Conservation (phyloP, 2,797 vertebrate genomes). For the Gymnoscopelus microlampas region DNA sequence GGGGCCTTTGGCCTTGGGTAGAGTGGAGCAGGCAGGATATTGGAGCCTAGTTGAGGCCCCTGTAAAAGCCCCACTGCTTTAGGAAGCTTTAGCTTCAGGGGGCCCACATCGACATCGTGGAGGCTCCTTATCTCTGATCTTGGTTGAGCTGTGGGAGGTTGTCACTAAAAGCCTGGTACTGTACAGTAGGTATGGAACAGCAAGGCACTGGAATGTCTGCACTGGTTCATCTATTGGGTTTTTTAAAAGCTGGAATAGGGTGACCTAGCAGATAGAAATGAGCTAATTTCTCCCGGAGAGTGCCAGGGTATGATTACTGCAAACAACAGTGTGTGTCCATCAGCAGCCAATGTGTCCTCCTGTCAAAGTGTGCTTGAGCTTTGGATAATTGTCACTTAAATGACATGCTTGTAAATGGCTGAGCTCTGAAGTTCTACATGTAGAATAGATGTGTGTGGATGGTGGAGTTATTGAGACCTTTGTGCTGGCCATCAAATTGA, state of each 20-base stretch:
- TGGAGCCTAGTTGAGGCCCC: slow-evolving; percentile 64
- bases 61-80: slow-evolving; percentile 61
- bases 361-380: too few species aligned
- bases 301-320: too few species aligned
- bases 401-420: too few species aligned
- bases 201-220: slow-evolving; percentile 1
- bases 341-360: too few species aligned
- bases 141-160: slow-evolving; percentile 36
- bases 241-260: too few species aligned
- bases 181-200: slow-evolving; percentile 30
- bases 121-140: slow-evolving; percentile 59
- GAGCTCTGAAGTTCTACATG: too few species aligned
- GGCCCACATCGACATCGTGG: slow-evolving; percentile 42
- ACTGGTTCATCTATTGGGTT: neutral
- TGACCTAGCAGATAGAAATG: neutral
- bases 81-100: slow-evolving; percentile 56
- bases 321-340: too few species aligned
- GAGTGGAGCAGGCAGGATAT: slow-evolving; percentile 68
- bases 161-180: slow-evolving; percentile 37
- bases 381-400: too few species aligned
- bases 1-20: slow-evolving; percentile 32
- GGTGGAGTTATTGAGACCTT: too few species aligned
- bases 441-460: too few species aligned
- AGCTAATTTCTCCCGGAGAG: too few species aligned
- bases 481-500: too few species aligned